Conservation (phyloP, 2,797 vertebrate genomes). For the Sebastes miniatus region DNA sequence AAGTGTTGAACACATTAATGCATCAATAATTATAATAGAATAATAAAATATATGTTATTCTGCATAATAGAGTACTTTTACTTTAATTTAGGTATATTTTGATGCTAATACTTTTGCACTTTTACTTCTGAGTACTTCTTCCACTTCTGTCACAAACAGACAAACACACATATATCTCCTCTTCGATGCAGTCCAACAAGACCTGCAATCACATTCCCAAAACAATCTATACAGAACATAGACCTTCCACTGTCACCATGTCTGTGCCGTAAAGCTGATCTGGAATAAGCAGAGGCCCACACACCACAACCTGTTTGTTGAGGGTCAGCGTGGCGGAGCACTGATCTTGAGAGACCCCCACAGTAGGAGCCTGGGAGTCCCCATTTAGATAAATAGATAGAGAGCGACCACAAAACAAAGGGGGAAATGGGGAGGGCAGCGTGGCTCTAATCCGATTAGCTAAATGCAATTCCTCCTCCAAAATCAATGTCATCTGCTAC, state of each 20-base stretch:
- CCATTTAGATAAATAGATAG: conserved; percentile 79
- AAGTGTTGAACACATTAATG: no score
- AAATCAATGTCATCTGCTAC: conserved; percentile 82
- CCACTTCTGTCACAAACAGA: no score
- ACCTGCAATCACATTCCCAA: neutral
- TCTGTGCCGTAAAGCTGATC: neutral
- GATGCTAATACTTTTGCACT: no score
- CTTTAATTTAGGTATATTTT: no score
- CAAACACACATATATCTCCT: neutral
- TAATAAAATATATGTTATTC: neutral
- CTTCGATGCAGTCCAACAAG: neutral
- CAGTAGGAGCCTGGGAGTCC: conserved; percentile 65
- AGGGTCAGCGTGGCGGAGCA: conserved; percentile 15
- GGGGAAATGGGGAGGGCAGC: conserved; percentile 72
- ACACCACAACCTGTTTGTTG: conserved; percentile 31
- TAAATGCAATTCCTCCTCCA: conserved; percentile 79
- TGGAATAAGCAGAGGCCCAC: conserved; percentile 12
- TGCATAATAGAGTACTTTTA: no score
- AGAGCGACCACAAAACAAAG: conserved; percentile 79
- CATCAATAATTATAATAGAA: no score
- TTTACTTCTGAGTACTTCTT: no score
- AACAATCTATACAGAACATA: neutral
- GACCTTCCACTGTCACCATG: neutral
- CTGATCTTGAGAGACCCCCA: conserved; percentile 53
- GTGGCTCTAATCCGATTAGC: conserved; percentile 80